These are phyloP conservation scores for Neogobius melanostomus DNA, from an alignment of 2,113 vertebrate species.

Conservation along the genomic window DNA sequence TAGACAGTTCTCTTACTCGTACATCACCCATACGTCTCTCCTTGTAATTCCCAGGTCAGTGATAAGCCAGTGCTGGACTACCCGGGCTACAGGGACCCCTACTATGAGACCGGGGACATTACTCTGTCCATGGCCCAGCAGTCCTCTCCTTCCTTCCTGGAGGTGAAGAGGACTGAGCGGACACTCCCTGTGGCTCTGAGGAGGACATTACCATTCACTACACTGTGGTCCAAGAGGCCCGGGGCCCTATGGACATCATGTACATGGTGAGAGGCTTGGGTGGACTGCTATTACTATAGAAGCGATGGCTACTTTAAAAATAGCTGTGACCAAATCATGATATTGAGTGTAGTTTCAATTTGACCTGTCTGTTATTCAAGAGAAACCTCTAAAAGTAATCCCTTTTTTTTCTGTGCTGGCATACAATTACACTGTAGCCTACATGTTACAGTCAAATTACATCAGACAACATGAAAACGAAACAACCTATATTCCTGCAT, in stretches of 20 bases:
- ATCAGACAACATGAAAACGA: no score
- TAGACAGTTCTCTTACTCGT: no score
- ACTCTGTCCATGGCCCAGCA: neutral
- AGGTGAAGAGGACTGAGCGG: conserved; percentile 38
- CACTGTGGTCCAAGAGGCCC: conserved; percentile 55
- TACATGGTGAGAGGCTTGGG: conserved; percentile 64
- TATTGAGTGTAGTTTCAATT: no score
- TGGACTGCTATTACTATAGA: neutral
- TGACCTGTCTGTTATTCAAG: no score
- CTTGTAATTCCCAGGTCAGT: conserved; percentile 37
- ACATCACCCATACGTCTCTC: neutral
- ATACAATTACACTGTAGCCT: no score
- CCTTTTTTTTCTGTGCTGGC: no score
- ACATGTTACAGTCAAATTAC: no score
- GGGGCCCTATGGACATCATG: conserved; percentile 47
- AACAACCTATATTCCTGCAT: no score
- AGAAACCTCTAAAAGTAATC: no score
- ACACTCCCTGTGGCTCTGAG: conserved; percentile 51
- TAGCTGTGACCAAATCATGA: neutral
- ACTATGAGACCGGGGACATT: neutral
- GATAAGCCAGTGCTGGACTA: neutral
- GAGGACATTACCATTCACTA: conserved; percentile 53
- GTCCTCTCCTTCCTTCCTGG: conserved; percentile 36
- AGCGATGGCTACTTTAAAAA: neutral
- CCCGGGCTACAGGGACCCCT: fast-evolving